Conservation (phyloP, 2,797 vertebrate species). For the Lateolabrax maculatus region DNA sequence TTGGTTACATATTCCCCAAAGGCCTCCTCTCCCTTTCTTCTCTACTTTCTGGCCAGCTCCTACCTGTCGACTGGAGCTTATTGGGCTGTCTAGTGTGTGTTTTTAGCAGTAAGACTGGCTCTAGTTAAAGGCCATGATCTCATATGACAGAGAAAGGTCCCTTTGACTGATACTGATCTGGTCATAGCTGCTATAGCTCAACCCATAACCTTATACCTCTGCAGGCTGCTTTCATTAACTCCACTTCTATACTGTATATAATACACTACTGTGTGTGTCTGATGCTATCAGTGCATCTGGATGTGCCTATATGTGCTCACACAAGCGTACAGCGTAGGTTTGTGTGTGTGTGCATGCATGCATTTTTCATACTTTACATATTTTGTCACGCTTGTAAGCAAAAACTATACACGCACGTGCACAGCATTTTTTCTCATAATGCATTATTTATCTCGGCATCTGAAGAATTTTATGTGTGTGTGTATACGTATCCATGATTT, state of each 20-base stretch:
- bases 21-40: conserved; percentile 10
- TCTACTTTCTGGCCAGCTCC: conserved; percentile 28
- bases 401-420: background rate
- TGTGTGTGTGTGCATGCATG: background rate
- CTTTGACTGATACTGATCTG: conserved; percentile 78
- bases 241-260: conserved; percentile 51
- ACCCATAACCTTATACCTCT: conserved; percentile 58
- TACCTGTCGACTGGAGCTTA: conserved; percentile 66
- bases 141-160: conserved; percentile 63
- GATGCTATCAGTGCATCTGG: conserved; percentile 60
- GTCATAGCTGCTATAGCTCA: conserved; percentile 53
- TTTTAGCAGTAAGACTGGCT: conserved; percentile 46
- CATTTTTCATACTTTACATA: conserved; percentile 27
- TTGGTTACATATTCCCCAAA: conserved; percentile 43
- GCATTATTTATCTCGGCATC: background rate
- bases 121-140: conserved; percentile 44
- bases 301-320: conserved; percentile 24
- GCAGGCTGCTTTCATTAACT: conserved; percentile 71
- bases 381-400: conserved; percentile 20
- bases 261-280: conserved; percentile 45
- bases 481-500: background rate
- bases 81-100: conserved; percentile 50
- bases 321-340: background rate
- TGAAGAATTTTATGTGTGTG: background rate
- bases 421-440: background rate